Conservation (phyloP, 2,797 vertebrate genomes). For the Danio jaintianensis region DNA sequence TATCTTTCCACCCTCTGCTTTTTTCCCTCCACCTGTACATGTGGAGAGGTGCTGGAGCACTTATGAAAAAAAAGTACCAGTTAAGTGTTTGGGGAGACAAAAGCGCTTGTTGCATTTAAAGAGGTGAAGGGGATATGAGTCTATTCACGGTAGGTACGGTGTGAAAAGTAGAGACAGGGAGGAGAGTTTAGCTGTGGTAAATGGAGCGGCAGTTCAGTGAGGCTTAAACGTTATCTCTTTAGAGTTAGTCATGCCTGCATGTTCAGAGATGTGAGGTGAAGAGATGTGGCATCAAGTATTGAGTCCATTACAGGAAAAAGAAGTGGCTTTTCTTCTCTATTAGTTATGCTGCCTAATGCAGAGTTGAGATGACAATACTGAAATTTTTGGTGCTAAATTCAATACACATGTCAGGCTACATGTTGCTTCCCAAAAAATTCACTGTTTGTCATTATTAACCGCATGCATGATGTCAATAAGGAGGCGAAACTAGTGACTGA, state of each 20-base stretch:
- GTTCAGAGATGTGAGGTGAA: slow-evolving; percentile 51
- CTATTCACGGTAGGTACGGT: slow-evolving; percentile 49
- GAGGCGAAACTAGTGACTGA: too few relatives aligned
- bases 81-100: slow-evolving; percentile 62
- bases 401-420: too few relatives aligned
- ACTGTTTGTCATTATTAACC: too few relatives aligned
- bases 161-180: slow-evolving; percentile 19
- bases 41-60: slow-evolving; percentile 64
- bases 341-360: not conserved
- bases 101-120: slow-evolving; percentile 50
- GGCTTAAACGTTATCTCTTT: slow-evolving; percentile 50
- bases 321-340: not conserved
- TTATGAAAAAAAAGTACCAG: slow-evolving; percentile 61
- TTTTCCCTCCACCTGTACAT: slow-evolving; percentile 49
- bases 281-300: slow-evolving; percentile 54
- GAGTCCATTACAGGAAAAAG: slow-evolving; percentile 59
- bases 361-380: too few relatives aligned
- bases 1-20: slow-evolving; percentile 73
- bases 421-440: too few relatives aligned
- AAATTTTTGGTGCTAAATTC: too few relatives aligned
- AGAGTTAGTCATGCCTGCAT: slow-evolving; percentile 53
- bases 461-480: too few relatives aligned
- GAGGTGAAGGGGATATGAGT: slow-evolving; percentile 17
- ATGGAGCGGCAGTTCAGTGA: slow-evolving; percentile 18
- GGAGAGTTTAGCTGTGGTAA: slow-evolving; percentile 37